Evolutionary conservation across 2,888 invertebrate species (phyloP), one percentile per base, ranked within the genome.

Genomic region (Cylloceria caligata): DNA sequence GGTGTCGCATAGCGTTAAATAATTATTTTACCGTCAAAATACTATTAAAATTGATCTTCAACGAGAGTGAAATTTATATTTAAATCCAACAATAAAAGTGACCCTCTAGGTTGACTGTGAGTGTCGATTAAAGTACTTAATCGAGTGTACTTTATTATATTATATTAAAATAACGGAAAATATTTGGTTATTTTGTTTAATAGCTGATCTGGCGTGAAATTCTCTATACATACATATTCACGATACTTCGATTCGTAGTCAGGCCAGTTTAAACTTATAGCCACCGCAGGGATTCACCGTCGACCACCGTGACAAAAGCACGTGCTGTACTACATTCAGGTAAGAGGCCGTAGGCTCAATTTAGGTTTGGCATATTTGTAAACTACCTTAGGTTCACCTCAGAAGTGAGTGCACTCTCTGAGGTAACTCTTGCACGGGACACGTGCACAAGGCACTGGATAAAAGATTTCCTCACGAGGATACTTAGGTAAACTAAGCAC

Each of bases 401-500:
- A 69, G 73, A 57, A 57, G 71, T 42, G 57, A 27, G 42, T 34
- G 42, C 72, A 71, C 76, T 52, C 64, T 57, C 42, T 39, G 36
- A 39, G 34, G 72, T 76, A 80, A 80, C 76, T 74, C 78, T 73
- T 69, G 78, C 68, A 36, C 11, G n/a, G 21, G 19, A 42, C 7
- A 24, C 21, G 68, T 68, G 52, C 74, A 39, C 30, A 57, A 67
- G 52, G 30, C 49, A 71, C 65, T n/a, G 42, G 80, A 80, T 82
- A 83, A 74, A 77, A 47, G 39, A 69, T 55, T 55, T 55, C 75
- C 74, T 72, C 80, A 13, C 42, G 75, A 78, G 83, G 74, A 83
- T 81, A 81, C 83, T 83, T 80, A 45, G 39, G 73, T 30, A 85
- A 81, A 81, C 83, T 84, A 72, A 55, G 52, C 72, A 36, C 60